These are phyloP conservation scores for Oceanodroma leucorhoa DNA, from an alignment of 2,797 vertebrate genomes.

Conservation along the genomic window DNA sequence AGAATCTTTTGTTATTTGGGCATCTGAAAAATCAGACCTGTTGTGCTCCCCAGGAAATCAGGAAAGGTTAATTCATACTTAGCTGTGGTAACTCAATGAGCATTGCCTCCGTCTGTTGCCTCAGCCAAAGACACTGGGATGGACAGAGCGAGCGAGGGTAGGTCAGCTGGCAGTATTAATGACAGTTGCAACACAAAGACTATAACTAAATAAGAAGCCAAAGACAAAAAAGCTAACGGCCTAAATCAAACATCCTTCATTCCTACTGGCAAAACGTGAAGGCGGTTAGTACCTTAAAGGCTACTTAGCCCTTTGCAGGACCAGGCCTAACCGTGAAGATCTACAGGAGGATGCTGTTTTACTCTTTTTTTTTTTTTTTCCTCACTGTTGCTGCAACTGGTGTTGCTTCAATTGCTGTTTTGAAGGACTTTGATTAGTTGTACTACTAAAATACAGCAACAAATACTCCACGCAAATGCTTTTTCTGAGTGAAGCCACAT, in stretches of 20 bases:
- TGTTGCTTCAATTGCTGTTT: neutral
- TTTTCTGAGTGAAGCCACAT: conserved; percentile 19
- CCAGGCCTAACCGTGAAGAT: neutral
- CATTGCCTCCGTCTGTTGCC: neutral
- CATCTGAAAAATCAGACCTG: neutral
- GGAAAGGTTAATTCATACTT: neutral
- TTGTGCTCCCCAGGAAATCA: neutral
- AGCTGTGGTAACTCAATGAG: neutral
- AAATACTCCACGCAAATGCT: neutral
- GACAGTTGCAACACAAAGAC: neutral
- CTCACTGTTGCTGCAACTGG: neutral
- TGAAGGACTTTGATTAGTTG: neutral
- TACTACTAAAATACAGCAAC: neutral
- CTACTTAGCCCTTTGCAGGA: neutral
- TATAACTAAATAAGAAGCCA: neutral
- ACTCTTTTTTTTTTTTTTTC: neutral
- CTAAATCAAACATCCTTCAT: neutral
- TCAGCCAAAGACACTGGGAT: neutral
- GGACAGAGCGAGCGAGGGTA: accelerated
- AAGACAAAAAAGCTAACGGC: neutral
- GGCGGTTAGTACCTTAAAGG: neutral
- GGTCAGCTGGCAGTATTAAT: neutral
- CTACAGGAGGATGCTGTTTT: neutral
- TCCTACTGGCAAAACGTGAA: neutral
- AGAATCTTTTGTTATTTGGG: neutral